phyloP scores from a whole-genome alignment of 2,113 vertebrate species.

The Tonatia bakeri region DNA sequence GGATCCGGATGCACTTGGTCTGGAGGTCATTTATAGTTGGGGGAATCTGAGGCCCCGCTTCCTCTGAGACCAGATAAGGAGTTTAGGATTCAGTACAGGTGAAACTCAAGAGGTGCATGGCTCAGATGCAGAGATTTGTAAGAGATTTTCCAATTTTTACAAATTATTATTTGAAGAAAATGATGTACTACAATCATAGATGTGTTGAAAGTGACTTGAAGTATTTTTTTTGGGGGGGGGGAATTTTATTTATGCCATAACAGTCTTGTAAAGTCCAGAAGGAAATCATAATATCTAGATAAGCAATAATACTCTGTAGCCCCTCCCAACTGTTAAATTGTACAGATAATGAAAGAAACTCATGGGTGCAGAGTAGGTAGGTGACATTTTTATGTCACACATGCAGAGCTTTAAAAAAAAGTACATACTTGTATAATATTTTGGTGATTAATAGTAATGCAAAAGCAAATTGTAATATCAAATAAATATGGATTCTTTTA shows the following conservation, averaged over 20 bases:
- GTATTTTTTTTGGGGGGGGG: background rate
- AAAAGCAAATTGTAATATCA: conserved; percentile 10
- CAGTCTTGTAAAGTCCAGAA: background rate
- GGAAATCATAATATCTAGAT: background rate
- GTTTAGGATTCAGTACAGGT: background rate
- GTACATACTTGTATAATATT: background rate
- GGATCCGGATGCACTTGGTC: background rate
- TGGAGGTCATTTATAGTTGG: background rate
- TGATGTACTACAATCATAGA: background rate
- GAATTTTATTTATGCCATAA: conserved; percentile 5
- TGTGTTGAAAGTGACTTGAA: background rate
- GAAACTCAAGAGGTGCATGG: background rate
- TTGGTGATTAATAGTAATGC: conserved; percentile 41
- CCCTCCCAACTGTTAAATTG: background rate
- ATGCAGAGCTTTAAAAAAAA: background rate
- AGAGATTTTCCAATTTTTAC: background rate
- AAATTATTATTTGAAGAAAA: background rate
- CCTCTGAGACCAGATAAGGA: background rate
- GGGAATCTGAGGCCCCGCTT: background rate
- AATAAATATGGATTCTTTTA: conserved; percentile 43
- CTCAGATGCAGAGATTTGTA: background rate
- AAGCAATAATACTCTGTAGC: background rate
- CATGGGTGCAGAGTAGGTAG: background rate
- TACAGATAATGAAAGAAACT: background rate
- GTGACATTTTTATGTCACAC: background rate